Percentiles rank a stretch among this genome's conserved stretches.
These are phyloP conservation scores for Sapayoa aenigma DNA, from an alignment of 2,113 vertebrate genomes.

Conservation along the genomic window DNA sequence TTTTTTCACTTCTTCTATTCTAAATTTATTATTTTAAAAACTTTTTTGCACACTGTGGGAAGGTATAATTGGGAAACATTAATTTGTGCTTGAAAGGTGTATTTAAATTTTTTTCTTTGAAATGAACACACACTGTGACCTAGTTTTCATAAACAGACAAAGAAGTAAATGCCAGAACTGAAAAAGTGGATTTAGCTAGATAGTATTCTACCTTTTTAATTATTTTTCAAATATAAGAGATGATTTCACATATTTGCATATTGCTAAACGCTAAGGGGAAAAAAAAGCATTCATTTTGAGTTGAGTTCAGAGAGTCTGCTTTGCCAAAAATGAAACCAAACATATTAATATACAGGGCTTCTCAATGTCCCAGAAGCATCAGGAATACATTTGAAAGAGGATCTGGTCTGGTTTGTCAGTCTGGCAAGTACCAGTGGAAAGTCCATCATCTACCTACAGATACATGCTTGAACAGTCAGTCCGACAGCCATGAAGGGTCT, in stretches of 20 bases:
- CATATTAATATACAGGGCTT: neutral
- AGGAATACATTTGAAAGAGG: slow-evolving; percentile 33
- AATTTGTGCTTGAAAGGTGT: slow-evolving; percentile 8
- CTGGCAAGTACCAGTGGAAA: slow-evolving; percentile 31
- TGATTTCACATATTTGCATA: slow-evolving; percentile 63
- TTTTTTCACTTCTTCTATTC: neutral
- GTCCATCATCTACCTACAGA: neutral
- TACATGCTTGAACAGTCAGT: neutral
- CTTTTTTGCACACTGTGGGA: neutral
- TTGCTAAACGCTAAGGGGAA: slow-evolving; percentile 21
- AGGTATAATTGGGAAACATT: neutral
- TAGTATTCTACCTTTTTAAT: slow-evolving; percentile 34
- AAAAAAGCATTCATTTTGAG: slow-evolving; percentile 18
- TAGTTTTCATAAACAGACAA: slow-evolving; percentile 39
- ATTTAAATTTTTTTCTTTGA: slow-evolving; percentile 16
- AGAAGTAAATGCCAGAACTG: slow-evolving; percentile 10
- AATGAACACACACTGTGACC: neutral
- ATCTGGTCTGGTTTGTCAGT: slow-evolving; percentile 23
- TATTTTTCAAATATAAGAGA: slow-evolving; percentile 43
- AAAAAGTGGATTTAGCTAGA: slow-evolving; percentile 29
- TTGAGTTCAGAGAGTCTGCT: slow-evolving; percentile 40
- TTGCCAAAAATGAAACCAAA: slow-evolving; percentile 57
- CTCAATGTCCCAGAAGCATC: neutral
- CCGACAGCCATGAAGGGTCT: neutral
- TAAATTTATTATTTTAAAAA: neutral